Percentiles rank a stretch among this genome's conserved stretches.
Conservation (phyloP, 2,888 invertebrate species). For the Trachelus iudaicus region DNA sequence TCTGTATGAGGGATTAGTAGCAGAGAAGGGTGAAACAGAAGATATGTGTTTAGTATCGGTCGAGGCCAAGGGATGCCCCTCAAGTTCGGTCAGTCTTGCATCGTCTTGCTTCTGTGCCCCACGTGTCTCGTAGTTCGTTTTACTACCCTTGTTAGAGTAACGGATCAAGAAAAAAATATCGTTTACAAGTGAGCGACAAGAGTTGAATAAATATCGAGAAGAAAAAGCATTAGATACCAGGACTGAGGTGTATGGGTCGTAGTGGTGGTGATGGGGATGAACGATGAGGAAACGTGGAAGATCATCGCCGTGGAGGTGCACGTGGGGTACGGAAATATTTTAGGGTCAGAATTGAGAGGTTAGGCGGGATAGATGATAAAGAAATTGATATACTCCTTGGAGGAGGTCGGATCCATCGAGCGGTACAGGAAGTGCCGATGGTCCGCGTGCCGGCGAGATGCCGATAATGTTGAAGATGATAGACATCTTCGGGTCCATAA, state of each 20-base stretch:
- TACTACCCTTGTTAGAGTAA: not conserved
- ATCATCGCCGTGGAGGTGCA: conserved; percentile 18
- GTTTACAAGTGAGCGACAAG: not conserved
- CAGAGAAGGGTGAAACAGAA: conserved; percentile 22
- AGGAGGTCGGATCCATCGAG: not conserved
- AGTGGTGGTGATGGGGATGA: conserved; percentile 4
- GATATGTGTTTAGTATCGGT: conserved; percentile 55
- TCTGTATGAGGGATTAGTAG: not conserved
- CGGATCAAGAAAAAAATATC: not conserved
- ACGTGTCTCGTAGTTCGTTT: conserved; percentile 38
- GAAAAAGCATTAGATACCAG: not conserved
- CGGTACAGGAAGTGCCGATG: not conserved
- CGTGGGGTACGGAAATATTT: conserved; percentile 25
- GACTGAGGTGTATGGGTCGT: not conserved
- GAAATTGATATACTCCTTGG: not conserved
- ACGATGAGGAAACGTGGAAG: conserved; percentile 5
- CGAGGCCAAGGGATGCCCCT: conserved; percentile 65
- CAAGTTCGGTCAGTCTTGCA: conserved; percentile 63
- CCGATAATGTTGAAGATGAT: conserved; percentile 63
- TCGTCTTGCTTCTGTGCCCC: conserved; percentile 51
- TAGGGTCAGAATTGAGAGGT: not conserved
- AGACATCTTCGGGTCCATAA: conserved; percentile 61
- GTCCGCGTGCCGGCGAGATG: conserved; percentile 40
- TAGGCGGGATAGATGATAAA: not conserved
- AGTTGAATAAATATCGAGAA: not conserved